Base-by-base conservation (phyloP, 1,140 invertebrate species). In the Drosophila miranda region DNA sequence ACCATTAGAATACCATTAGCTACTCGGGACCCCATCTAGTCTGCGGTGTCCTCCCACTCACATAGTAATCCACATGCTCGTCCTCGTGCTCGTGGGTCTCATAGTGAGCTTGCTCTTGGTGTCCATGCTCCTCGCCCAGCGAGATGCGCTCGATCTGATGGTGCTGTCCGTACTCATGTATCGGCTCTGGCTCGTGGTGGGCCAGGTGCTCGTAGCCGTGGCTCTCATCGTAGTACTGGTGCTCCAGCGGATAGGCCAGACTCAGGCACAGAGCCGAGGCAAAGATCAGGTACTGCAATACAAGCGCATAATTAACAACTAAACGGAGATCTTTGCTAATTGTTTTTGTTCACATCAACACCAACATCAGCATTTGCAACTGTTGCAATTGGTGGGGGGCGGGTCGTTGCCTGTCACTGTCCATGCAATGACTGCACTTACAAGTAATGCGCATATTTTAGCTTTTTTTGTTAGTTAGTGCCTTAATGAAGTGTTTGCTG, bases 31-130 rank as follows among this genome's bases (percentile, higher is more conserved):
- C 2, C 6, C 7, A 3, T 16, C 21, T 1, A 21, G 2, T 3
- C 11, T 43, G 1, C 5, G 11, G 34, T 26, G 91, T 58, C 16
- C 34, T 41, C 11, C 34, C 34, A 93, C 72, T 89, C 58, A 91
- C 90, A 75, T 91, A 91, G 73, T 91, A 91, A 50, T 91, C 90
- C 9, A 91, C 90, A 70, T 90, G 89, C 28, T 90, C 88, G 48
- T 91, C 90, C 16, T 90, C 88, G 21, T 87, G 72, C 44, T 90
- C 78, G 44, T 89, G 74, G 41, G 82, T 82, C 61, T 86, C 78
- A 38, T 89, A 84, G 51, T 73, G 75, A 1, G 43, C 77, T 14
- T 52, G 44, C 28, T 78, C 73, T 38, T 66, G 62, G 28, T 73
- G 83, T 13, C 78, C 87, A 43, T 89, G 84, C 26, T 89, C 81